Evolutionary conservation across 1,140 invertebrate genomes (phyloP), one percentile per base, ranked within the genome.

Genomic region (Thaumatotibia leucotreta): DNA sequence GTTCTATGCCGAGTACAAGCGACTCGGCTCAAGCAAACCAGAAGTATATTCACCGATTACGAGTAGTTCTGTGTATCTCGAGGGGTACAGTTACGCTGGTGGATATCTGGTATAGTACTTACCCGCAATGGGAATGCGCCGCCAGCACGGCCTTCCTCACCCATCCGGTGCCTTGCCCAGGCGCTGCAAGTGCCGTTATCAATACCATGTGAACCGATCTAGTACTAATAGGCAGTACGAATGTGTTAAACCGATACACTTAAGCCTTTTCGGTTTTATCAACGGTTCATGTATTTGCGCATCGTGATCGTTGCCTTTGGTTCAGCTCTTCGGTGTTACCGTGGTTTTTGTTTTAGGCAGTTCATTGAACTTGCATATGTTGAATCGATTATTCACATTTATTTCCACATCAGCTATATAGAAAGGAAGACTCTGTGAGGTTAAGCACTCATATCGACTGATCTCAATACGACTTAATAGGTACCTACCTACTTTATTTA

Each of bases 251-350:
- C 39, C 9, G 14, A 45, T 9, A 20, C 14, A 45, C 39, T 20
- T 45, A 20, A 14, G 39, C 39, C n/a, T 17, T 45, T 45, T 20
- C 6, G 4, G 1, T 20, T 17, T 20, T 4, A 17, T 20, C 39
- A 1, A 45, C 17, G n/a, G 0, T 85, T 85, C 83, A 52, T 62
- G 64, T 80, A 83, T 87, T 85, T 82, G 83, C 82, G 78, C 73
- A 76, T 81, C 78, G 78, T 80, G 77, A 81, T 77, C 68, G 66
- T 67, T 74, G 71, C 64, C 77, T 82, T 80, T 76, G 49, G 73
- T 24, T 14, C 11, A 58, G 52, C 11, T 27, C 52, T 27, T 14
- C 52, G n/a, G 52, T 8, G 23, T 22, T 54, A 54, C 50, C 50
- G 50, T 27, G 11, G 23, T 58, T 76, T 75, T 71, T 63, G 63